These are phyloP conservation scores for Gallirallus australis DNA, from an alignment of 2,797 vertebrate genomes.

Conservation along the genomic window DNA sequence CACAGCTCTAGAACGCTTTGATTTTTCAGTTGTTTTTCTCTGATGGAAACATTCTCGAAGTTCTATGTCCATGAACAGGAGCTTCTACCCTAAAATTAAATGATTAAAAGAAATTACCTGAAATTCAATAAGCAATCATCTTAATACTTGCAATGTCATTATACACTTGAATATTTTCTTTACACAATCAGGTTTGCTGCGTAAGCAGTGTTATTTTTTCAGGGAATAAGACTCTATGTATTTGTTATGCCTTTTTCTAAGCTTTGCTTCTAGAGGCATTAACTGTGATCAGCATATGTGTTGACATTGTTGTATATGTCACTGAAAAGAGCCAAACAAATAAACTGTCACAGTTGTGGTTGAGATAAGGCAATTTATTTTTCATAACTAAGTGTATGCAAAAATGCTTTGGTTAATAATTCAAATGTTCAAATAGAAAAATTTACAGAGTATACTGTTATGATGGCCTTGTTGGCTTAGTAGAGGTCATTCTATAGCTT, in stretches of 20 bases:
- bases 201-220: background rate
- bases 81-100: background rate
- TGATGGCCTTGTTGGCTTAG: background rate
- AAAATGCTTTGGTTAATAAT: background rate
- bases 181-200: background rate
- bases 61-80: background rate
- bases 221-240: background rate
- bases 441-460: background rate
- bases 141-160: background rate
- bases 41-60: background rate
- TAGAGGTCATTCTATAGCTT: constrained; percentile 26
- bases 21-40: background rate
- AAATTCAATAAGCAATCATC: background rate
- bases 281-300: background rate
- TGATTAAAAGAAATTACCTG: background rate
- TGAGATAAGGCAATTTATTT: background rate
- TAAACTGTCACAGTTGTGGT: background rate
- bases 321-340: background rate
- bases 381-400: background rate
- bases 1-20: fast-evolving
- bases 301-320: background rate
- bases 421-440: background rate
- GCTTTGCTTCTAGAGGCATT: background rate
- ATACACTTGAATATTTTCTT: background rate
- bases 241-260: background rate